Conservation (phyloP, 2,797 vertebrate species). For the Diplodus sargus region DNA sequence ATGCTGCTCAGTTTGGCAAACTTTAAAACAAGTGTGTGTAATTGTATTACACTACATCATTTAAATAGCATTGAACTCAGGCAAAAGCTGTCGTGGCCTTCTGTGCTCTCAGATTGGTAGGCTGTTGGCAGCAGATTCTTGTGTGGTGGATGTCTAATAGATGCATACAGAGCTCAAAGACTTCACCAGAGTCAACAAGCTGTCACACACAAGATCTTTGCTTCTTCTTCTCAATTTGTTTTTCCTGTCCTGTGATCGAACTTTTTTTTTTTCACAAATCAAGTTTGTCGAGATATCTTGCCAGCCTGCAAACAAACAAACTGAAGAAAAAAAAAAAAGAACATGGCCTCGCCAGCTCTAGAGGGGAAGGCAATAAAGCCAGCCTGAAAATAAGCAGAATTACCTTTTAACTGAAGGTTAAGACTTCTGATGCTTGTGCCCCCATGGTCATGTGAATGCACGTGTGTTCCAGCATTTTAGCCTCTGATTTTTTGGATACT, state of each 20-base stretch:
- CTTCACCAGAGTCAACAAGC: background rate
- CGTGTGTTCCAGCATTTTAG: conserved; percentile 7
- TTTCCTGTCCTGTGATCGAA: background rate
- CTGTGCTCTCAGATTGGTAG: background rate
- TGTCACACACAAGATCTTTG: background rate
- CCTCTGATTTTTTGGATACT: background rate
- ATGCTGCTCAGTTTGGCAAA: conserved; percentile 47
- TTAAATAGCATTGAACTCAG: background rate
- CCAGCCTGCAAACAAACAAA: background rate
- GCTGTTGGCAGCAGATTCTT: background rate
- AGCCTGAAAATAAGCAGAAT: conserved; percentile 36
- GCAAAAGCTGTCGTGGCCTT: background rate
- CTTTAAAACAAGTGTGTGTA: conserved; percentile 36
- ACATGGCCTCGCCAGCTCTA: background rate
- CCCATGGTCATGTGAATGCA: conserved; percentile 3
- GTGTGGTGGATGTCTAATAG: background rate
- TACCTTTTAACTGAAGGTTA: conserved; percentile 36
- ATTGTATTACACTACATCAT: conserved; percentile 27
- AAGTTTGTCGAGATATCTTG: background rate
- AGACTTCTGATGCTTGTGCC: background rate
- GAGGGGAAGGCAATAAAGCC: conserved; percentile 5
- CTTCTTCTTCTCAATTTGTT: background rate
- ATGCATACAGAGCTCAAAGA: background rate
- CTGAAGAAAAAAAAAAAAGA: background rate
- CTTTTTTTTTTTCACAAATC: background rate